A percentile compares a stretch with the other conserved stretches of the same genome.
These are phyloP conservation scores for Azemiops feae DNA, from an alignment of 2,113 vertebrate species.

Conservation along the genomic window DNA sequence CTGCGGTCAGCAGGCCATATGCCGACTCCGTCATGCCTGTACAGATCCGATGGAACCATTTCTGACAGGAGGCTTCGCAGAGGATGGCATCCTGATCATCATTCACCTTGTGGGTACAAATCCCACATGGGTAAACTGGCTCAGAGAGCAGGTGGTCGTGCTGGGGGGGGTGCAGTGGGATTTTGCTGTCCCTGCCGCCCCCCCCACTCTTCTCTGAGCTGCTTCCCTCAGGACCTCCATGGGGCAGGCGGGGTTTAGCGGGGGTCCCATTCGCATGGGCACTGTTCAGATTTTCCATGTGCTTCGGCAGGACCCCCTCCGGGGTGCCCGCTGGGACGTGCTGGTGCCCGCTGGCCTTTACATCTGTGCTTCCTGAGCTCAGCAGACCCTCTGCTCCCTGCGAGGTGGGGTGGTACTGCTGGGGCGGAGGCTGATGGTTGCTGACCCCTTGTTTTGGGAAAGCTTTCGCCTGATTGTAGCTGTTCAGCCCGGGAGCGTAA, in stretches of 20 bases:
- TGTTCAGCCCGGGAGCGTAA: conserved; percentile 69
- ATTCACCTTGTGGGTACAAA: conserved; percentile 80
- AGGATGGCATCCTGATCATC: conserved; percentile 84
- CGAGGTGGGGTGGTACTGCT: conserved; percentile 56
- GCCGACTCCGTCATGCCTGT: conserved; percentile 87
- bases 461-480: conserved; percentile 65
- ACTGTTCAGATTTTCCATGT: conserved; percentile 66
- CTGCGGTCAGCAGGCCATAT: conserved; percentile 80
- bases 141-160: conserved; percentile 69
- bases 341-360: conserved; percentile 63
- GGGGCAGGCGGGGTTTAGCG: conserved; percentile 67
- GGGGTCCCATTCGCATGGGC: conserved; percentile 70
- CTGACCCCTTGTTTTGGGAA: conserved; percentile 66
- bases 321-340: conserved; percentile 52
- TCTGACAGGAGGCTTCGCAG: conserved; percentile 84
- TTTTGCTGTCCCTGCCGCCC: conserved; percentile 60
- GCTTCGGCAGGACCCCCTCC: conserved; percentile 65
- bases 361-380: conserved; percentile 65
- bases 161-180: conserved; percentile 64
- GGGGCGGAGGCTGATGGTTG: conserved; percentile 67
- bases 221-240: conserved; percentile 59
- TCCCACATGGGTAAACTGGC: conserved; percentile 78
- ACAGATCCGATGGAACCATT: conserved; percentile 84
- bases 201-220: conserved; percentile 68
- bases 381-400: conserved; percentile 68